Evolutionary conservation across 2,113 vertebrate species (phyloP), one percentile per base, ranked within the genome.

Genomic region (Thoracochromis brauschi): DNA sequence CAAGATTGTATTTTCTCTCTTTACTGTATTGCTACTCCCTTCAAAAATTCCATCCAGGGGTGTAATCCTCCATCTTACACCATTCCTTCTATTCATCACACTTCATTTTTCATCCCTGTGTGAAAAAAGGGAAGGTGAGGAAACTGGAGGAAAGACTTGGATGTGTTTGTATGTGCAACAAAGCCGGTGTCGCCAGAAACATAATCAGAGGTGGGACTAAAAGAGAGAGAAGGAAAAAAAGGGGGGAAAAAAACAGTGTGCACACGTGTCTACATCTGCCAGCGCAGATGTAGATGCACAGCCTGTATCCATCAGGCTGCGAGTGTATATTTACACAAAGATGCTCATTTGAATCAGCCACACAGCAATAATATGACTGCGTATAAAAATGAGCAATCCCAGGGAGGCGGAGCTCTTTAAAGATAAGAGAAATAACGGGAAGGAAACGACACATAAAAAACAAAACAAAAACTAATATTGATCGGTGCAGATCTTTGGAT

Each of bases 1-100:
- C 90, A 92, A 94, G 91, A 94, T 91, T 93, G 89, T 88, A 87
- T 95, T 93, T 91, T 92, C 89, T 89, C 86, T 91, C 91, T 94
- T 94, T 95, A 95, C 94, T 91, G 92, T 95, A 92, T 93, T 93
- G 95, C 92, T 94, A 83, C 88, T 94, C 86, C 88, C 90, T 96
- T 90, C 87, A 89, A 90, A 93, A 93, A 89, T 93, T 95, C 92
- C 89, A 90, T 93, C 84, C 91, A 93, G 92, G 93, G 94, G 92
- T 94, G 92, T 95, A 96, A 96, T 96, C 93, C 91, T 93, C 87
- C 89, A 91, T 92, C 82, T 93, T 92, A 91, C 92, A 91, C 89
- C 86, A 93, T 92, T 90, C 90, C 81, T 55, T 95, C 92, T 93
- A 88, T 94, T 94, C 93, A 93, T 95, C 95, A 94, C 92, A 89